Evolutionary conservation across 2,113 vertebrate genomes (phyloP).

Genomic region (Nycticebus coucang): DNA sequence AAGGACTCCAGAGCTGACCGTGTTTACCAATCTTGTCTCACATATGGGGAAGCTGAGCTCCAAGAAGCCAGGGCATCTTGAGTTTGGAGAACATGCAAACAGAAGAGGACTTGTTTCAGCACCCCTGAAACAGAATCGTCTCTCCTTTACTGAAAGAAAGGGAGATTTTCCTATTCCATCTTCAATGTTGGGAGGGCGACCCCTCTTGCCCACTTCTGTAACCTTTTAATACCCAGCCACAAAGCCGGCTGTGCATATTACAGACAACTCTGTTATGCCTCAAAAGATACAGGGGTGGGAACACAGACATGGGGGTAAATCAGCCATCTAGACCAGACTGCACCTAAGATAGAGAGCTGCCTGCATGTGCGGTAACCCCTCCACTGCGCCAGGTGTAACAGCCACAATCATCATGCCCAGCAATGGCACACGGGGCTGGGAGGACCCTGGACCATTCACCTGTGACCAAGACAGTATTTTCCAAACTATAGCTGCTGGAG

Average conservation of each 20-base stretch:
- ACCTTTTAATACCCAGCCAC: not conserved
- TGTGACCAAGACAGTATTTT: not conserved
- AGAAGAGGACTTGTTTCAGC: fast-evolving
- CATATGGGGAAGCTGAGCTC: not conserved
- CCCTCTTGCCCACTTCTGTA: fast-evolving
- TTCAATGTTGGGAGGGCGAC: fast-evolving
- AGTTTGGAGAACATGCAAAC: fast-evolving
- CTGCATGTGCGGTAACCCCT: fast-evolving
- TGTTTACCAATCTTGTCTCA: fast-evolving
- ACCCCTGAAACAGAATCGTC: too few relatives aligned
- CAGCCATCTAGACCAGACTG: fast-evolving
- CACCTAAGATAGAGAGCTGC: fast-evolving
- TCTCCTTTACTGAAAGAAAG: not conserved
- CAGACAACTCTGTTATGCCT: not conserved
- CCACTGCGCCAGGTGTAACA: fast-evolving
- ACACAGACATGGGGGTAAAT: fast-evolving
- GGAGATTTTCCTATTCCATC: not conserved
- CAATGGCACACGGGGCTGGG: fast-evolving
- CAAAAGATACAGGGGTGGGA: fast-evolving
- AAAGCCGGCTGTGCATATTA: fast-evolving
- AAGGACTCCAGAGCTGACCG: fast-evolving
- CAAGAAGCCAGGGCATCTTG: fast-evolving
- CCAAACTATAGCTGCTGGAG: not conserved
- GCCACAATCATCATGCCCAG: not conserved
- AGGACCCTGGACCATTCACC: not conserved